phyloP scores from a whole-genome alignment of 2,797 vertebrate genomes.

The Salarias fasciatus region DNA sequence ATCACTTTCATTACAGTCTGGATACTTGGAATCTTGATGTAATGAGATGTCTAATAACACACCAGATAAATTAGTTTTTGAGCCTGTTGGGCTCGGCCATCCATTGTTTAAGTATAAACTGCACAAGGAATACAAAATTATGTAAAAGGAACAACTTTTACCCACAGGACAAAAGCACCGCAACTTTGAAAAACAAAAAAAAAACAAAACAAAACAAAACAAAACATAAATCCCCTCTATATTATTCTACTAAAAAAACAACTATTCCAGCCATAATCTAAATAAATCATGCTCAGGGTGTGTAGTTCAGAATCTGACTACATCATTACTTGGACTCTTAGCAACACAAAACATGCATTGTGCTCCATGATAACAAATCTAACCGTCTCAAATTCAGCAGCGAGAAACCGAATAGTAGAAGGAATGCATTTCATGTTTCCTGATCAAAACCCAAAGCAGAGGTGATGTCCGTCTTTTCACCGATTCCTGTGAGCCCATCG shows the following conservation, averaged over 20 bases:
- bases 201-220: not conserved
- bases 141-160: conserved; percentile 28
- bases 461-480: too few relatives aligned
- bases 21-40: conserved; percentile 20
- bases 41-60: conserved; percentile 33
- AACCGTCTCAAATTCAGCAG: conserved; percentile 18
- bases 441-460: too few relatives aligned
- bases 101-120: conserved; percentile 26
- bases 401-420: not conserved
- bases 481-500: too few relatives aligned
- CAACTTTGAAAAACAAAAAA: not conserved
- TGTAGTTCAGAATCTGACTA: too few relatives aligned
- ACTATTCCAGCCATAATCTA: not conserved
- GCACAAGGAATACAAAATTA: conserved; percentile 6
- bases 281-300: too few relatives aligned
- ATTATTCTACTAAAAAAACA: not conserved
- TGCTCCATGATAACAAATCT: conserved; percentile 6
- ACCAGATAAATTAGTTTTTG: conserved; percentile 23
- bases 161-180: conserved; percentile 3
- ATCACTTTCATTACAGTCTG: conserved; percentile 53
- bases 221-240: not conserved
- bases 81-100: conserved; percentile 19
- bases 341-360: not conserved
- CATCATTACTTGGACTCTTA: too few relatives aligned
- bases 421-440: too few relatives aligned